Evolutionary conservation across 2,113 vertebrate genomes (phyloP).

Genomic region (Odontesthes bonariensis): DNA sequence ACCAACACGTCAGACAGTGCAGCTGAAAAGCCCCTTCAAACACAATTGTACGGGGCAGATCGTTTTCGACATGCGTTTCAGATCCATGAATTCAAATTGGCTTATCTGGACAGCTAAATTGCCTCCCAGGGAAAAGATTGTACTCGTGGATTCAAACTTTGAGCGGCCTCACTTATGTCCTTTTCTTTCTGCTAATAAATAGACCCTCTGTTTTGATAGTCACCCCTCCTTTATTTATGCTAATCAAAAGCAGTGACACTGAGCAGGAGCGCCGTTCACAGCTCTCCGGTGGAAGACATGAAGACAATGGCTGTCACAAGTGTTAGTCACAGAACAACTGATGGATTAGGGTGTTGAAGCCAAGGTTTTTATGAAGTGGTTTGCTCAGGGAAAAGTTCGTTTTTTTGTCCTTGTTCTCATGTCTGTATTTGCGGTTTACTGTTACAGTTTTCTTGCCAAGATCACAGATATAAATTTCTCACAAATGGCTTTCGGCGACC

Average conservation of each 20-base stretch:
- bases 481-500: constrained; percentile 27
- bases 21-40: constrained; percentile 62
- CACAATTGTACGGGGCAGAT: constrained; percentile 54
- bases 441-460: constrained; percentile 47
- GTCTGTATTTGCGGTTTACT: constrained; percentile 48
- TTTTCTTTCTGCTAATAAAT: constrained; percentile 73
- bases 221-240: constrained; percentile 77
- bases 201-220: constrained; percentile 77
- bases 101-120: constrained; percentile 78
- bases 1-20: constrained; percentile 62
- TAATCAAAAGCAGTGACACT: constrained; percentile 79
- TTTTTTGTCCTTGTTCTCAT: constrained; percentile 51
- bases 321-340: constrained; percentile 79
- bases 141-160: constrained; percentile 59
- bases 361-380: constrained; percentile 65
- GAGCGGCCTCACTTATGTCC: constrained; percentile 58
- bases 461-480: constrained; percentile 50
- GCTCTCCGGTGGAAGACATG: constrained; percentile 64
- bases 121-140: constrained; percentile 68
- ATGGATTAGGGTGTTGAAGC: constrained; percentile 74
- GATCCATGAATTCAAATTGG: constrained; percentile 59
- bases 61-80: constrained; percentile 53
- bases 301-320: constrained; percentile 80
- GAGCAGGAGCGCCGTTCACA: constrained; percentile 68
- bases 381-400: constrained; percentile 38